Evolutionary conservation across 92 coral and sea anemone genomes (phyloP), one percentile per base, ranked within the genome.

Genomic region (Nematostella vectensis): DNA sequence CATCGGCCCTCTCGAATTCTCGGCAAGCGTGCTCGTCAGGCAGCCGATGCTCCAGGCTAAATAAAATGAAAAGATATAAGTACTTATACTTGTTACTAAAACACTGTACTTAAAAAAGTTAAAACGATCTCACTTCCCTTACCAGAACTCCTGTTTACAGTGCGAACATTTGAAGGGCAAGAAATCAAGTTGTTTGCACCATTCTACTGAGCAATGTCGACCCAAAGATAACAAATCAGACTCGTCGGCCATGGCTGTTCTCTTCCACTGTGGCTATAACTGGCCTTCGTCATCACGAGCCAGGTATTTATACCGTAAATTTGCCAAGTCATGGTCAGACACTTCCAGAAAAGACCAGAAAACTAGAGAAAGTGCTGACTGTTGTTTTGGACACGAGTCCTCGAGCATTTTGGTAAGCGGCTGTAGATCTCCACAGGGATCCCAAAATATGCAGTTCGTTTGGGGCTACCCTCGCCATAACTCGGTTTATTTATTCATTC

Each of bases 211-310:
- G 54, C 98, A 91, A 70, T 91, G 98, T 38, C 81, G 76, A 43
- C 98, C 98, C 19, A 91, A 30, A 49, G 98, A 81, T 54, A 91
- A 72, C 27, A 91, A 67, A 68, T 91, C 98, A 2, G 76, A 84
- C 47, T 78, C 78, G 24, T 78, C 87, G 27, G 89, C 84, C 95
- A 82, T 87, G 60, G 55, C 54, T 15, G 8, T 19, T 45, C 51
- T 45, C 4, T 11, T 45, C 18, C 9, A 45, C 18, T 19, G 21
- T 10, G 4, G 23, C 51, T 45, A 17, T 11, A 58, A 38, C 12
- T 38, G 0, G 28, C 17, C 50, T 58, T 42, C 36, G 29, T 58
- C 50, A 58, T 24, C 12, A 2, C 39, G 63, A 0, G 24, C 49
- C 19, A 19, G 11, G 16, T 33, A 38, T 57, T 57, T 57, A 57